These are phyloP conservation scores for Paelopatides confundens DNA, from an alignment of 53 echinoderm and acorn worm genomes.

Conservation along the genomic window DNA sequence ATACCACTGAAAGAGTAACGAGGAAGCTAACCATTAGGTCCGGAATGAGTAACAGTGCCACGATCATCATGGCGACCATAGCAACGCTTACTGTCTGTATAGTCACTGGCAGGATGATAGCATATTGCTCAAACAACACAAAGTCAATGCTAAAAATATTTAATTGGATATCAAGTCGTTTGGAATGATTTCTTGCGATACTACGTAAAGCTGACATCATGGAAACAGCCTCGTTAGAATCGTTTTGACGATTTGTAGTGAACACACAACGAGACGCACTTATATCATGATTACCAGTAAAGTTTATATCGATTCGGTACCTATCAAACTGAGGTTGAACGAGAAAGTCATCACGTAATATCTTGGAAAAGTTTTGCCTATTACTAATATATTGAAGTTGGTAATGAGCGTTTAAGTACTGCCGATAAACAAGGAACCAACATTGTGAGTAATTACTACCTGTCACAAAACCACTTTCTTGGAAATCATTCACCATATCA, in stretches of 20 bases:
- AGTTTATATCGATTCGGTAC: slow-evolving; percentile 67
- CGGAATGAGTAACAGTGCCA: slow-evolving; percentile 82
- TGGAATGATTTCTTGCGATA: too few species aligned
- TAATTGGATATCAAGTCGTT: too few species aligned
- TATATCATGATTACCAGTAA: slow-evolving; percentile 60
- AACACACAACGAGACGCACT: slow-evolving; percentile 67
- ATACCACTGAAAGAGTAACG: slow-evolving; percentile 74
- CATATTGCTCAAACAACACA: slow-evolving; percentile 72
- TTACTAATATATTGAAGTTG: too few species aligned
- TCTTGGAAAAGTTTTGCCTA: slow-evolving; percentile 22
- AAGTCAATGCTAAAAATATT: too few species aligned
- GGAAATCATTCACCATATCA: slow-evolving; percentile 39
- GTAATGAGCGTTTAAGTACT: too few species aligned
- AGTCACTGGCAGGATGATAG: slow-evolving; percentile 74
- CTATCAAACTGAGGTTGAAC: slow-evolving; percentile 23
- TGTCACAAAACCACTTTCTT: slow-evolving; percentile 48
- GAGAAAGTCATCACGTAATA: slow-evolving; percentile 56
- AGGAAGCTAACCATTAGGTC: slow-evolving; percentile 73
- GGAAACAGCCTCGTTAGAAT: slow-evolving; percentile 54
- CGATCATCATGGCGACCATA: slow-evolving; percentile 75
- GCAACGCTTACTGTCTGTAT: slow-evolving; percentile 78
- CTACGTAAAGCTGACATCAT: slow-evolving; percentile 54
- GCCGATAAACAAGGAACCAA: slow-evolving; percentile 69
- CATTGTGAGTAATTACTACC: slow-evolving; percentile 49
- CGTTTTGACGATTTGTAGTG: slow-evolving; percentile 39